Conservation (phyloP, 2,797 vertebrate genomes). For the Eulemur coronatus region DNA sequence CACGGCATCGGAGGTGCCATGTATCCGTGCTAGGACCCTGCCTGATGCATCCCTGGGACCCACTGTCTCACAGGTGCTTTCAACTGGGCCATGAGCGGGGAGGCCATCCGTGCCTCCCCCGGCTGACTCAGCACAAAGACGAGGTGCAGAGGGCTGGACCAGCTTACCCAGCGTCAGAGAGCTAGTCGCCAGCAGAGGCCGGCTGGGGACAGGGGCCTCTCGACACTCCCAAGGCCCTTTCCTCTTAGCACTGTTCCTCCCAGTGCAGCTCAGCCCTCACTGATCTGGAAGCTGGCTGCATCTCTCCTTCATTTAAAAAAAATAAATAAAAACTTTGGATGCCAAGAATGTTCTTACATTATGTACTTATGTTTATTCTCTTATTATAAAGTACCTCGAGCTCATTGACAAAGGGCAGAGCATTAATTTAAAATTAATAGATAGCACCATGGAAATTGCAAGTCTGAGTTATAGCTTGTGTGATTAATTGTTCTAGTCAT, state of each 20-base stretch:
- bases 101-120: accelerated
- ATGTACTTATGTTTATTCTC: slow-evolving; percentile 6
- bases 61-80: background rate
- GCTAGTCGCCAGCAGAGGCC: accelerated
- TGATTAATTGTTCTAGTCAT: background rate
- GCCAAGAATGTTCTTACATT: background rate
- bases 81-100: accelerated
- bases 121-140: background rate
- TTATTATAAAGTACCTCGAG: background rate
- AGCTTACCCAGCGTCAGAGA: background rate
- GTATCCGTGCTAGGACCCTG: accelerated
- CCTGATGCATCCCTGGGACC: accelerated
- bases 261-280: background rate
- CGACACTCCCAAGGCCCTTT: background rate
- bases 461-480: background rate
- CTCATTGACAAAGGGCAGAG: slow-evolving; percentile 21
- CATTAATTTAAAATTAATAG: slow-evolving; percentile 56
- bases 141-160: accelerated
- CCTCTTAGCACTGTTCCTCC: background rate
- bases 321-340: background rate
- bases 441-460: background rate
- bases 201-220: accelerated
- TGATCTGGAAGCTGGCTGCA: background rate
- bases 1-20: accelerated
- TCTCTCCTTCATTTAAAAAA: background rate